Percentiles rank a stretch among this genome's conserved stretches.
These are phyloP conservation scores for Archips xylosteana DNA, from an alignment of 2,888 invertebrate species.

Conservation along the genomic window DNA sequence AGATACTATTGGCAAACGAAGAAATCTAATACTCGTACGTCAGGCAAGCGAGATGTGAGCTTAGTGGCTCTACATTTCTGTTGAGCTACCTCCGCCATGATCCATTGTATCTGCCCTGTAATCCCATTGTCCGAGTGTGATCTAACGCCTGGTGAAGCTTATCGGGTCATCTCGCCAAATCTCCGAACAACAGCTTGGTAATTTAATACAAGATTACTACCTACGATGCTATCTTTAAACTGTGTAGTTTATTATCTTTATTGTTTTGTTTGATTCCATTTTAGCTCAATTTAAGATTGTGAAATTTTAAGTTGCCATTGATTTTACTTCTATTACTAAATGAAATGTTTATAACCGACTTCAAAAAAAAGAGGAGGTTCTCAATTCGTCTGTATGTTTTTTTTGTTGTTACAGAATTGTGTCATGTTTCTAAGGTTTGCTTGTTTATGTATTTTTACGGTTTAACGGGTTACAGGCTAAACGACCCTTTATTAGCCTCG, in stretches of 20 bases:
- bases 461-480: too few species aligned
- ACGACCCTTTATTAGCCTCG: too few species aligned
- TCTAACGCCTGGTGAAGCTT: constrained; percentile 57
- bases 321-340: background rate
- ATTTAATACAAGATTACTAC: constrained; percentile 44
- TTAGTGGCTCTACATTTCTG: background rate
- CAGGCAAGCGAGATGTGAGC: background rate
- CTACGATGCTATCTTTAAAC: constrained; percentile 29
- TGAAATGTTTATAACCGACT: too few species aligned
- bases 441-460: too few species aligned
- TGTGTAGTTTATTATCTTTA: constrained; percentile 28
- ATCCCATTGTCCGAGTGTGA: constrained; percentile 72
- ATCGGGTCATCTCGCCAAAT: constrained; percentile 47
- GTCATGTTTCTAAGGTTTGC: too few species aligned
- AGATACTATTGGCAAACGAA: background rate
- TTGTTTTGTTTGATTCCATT: constrained; percentile 23
- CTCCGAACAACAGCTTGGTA: constrained; percentile 45
- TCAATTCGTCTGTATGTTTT: too few species aligned
- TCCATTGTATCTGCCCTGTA: constrained; percentile 68
- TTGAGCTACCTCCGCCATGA: constrained; percentile 53
- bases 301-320: background rate
- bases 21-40: background rate
- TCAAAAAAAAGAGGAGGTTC: too few species aligned
- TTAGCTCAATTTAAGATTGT: constrained; percentile 27
- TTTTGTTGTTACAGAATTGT: too few species aligned